These are phyloP conservation scores for Diplazon laetatorius DNA, from an alignment of 2,888 invertebrate genomes.

Conservation along the genomic window DNA sequence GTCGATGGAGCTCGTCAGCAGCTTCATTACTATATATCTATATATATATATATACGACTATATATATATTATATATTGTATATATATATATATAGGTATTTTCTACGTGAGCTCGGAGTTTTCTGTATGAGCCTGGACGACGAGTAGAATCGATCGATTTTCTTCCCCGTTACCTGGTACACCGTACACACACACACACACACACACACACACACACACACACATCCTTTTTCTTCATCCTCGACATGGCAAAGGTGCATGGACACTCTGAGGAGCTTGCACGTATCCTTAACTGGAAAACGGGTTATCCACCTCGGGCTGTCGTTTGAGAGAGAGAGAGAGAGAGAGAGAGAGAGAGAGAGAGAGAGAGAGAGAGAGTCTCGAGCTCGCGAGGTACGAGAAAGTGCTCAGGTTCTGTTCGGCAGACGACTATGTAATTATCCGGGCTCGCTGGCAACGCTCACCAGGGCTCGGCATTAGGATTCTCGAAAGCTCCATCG, in stretches of 20 bases:
- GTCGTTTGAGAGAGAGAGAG: no score
- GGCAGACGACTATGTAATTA: slow-evolving; percentile 62
- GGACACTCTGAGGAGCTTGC: slow-evolving; percentile 10
- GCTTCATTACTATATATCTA: no score
- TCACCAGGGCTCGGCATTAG: slow-evolving; percentile 36
- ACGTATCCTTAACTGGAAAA: not conserved
- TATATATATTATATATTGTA: no score
- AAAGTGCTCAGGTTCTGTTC: slow-evolving; percentile 56
- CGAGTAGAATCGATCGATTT: slow-evolving; percentile 58
- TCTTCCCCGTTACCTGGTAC: slow-evolving; percentile 42
- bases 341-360: no score
- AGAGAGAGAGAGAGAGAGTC: no score
- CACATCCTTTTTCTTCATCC: slow-evolving; percentile 59
- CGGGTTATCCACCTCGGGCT: no score
- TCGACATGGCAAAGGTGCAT: slow-evolving; percentile 29
- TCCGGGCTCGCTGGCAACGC: slow-evolving; percentile 57
- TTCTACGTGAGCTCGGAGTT: slow-evolving; percentile 50
- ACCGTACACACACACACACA: not conserved
- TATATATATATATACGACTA: no score
- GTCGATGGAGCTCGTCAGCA: no score
- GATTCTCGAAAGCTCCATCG: slow-evolving; percentile 37
- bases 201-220: no score
- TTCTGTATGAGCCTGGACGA: slow-evolving; percentile 39
- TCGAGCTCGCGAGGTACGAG: slow-evolving; percentile 14
- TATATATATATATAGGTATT: no score